phyloP scores from a whole-genome alignment of 2,113 vertebrate genomes.

The Pterocles gutturalis region DNA sequence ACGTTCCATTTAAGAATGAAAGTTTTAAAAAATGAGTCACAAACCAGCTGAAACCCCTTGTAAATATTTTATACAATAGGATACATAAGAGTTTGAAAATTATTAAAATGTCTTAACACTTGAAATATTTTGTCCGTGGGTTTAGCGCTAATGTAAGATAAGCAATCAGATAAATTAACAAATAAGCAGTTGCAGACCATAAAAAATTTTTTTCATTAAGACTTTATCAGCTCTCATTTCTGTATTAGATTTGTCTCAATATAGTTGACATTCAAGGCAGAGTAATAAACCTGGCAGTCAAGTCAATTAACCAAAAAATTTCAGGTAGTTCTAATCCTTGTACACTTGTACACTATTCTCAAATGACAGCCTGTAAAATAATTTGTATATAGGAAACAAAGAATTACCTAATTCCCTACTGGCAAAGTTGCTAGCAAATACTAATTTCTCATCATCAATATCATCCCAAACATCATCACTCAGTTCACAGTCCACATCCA shows the following conservation, averaged over 20 bases:
- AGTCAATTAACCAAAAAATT: not conserved
- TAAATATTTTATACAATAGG: not conserved
- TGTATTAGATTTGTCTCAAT: not conserved
- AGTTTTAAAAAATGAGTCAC: conserved; percentile 42
- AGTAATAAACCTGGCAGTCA: not conserved
- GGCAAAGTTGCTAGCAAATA: conserved; percentile 72
- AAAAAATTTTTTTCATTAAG: not conserved
- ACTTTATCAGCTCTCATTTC: not conserved
- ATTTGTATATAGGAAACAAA: not conserved
- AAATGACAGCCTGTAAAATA: not conserved
- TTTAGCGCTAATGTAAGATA: not conserved
- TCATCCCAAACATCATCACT: conserved; percentile 90
- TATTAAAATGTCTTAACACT: not conserved
- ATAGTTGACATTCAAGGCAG: not conserved
- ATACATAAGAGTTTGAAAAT: not conserved
- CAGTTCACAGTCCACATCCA: conserved; percentile 84
- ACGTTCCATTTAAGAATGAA: conserved; percentile 41
- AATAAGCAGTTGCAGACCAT: not conserved
- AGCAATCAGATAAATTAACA: not conserved
- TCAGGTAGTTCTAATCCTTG: not conserved
- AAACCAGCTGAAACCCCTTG: not conserved
- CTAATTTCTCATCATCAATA: conserved; percentile 85
- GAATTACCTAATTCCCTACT: conserved; percentile 66
- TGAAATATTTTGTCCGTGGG: not conserved
- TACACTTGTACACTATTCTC: not conserved